These are phyloP conservation scores for Microctenopoma lineatum DNA, from an alignment of 2,797 vertebrate species.

Conservation along the genomic window DNA sequence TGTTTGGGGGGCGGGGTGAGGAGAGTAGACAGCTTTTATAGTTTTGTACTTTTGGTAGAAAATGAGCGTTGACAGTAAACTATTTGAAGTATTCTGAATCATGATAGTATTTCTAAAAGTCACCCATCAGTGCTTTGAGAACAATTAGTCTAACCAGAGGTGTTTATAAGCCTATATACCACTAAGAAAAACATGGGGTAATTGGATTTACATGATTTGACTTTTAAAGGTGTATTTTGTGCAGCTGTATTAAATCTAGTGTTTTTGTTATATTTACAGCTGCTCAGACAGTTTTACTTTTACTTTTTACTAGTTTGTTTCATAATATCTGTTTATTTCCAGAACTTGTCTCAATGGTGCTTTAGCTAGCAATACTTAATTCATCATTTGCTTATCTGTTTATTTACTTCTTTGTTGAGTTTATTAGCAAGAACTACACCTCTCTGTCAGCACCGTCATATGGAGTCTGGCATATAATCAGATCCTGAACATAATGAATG, in stretches of 20 bases:
- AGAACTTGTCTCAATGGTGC: neutral
- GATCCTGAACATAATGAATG: too few relatives aligned
- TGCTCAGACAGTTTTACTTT: neutral
- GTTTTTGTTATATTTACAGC: neutral
- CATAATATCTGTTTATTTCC: neutral
- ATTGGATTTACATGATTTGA: neutral
- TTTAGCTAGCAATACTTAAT: too few relatives aligned
- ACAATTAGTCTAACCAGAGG: neutral
- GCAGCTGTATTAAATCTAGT: neutral
- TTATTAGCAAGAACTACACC: too few relatives aligned
- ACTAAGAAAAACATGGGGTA: neutral
- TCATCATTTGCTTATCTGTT: too few relatives aligned
- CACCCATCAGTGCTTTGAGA: neutral
- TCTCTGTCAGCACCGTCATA: too few relatives aligned
- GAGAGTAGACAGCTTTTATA: slow-evolving; percentile 17
- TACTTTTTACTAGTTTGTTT: neutral
- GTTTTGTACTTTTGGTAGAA: slow-evolving; percentile 15
- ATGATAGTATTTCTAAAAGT: neutral
- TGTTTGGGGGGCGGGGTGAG: neutral
- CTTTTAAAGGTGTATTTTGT: neutral
- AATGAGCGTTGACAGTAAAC: neutral
- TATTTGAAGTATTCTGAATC: slow-evolving; percentile 7
- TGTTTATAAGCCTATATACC: neutral
- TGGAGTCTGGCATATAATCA: too few relatives aligned
- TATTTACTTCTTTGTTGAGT: too few relatives aligned